A percentile compares a stretch with the other conserved stretches of the same genome.
Evolutionary conservation across 2,113 vertebrate genomes (phyloP).

Genomic region (Notarius lentiginosus): DNA sequence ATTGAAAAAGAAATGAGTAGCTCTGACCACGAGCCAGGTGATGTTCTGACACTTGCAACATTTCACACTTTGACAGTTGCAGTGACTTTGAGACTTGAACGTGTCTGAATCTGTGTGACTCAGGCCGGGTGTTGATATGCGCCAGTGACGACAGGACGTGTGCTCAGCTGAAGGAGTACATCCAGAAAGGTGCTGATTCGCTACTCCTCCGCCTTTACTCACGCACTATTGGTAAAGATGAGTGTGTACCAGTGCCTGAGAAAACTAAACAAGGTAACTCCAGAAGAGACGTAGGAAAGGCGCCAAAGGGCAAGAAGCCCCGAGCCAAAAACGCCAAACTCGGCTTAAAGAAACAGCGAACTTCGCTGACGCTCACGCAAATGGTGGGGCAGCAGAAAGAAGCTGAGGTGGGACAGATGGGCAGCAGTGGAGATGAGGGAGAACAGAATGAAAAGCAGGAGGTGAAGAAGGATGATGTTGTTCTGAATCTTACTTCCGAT

Average conservation of each 20-base stretch:
- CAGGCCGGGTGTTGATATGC: slow-evolving; percentile 92
- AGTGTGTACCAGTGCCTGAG: slow-evolving; percentile 59
- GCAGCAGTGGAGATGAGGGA: slow-evolving; percentile 71
- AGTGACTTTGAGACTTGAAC: background rate
- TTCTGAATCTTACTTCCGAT: slow-evolving; percentile 81
- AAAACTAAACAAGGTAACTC: slow-evolving; percentile 62
- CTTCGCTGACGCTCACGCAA: slow-evolving; percentile 79
- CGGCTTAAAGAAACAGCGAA: slow-evolving; percentile 64
- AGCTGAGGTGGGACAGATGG: slow-evolving; percentile 45
- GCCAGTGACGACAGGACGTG: slow-evolving; percentile 94
- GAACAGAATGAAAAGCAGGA: slow-evolving; percentile 54
- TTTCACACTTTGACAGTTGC: background rate
- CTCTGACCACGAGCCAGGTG: slow-evolving; percentile 80
- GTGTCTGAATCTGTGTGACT: background rate
- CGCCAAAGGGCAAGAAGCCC: slow-evolving; percentile 68
- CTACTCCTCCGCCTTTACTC: slow-evolving; percentile 82
- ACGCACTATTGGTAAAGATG: slow-evolving; percentile 81
- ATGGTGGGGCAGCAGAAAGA: slow-evolving; percentile 74
- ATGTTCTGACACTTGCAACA: slow-evolving; percentile 38
- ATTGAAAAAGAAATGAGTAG: slow-evolving; percentile 89
- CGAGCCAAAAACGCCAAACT: slow-evolving; percentile 61
- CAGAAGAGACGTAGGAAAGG: slow-evolving; percentile 50
- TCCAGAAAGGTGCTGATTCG: slow-evolving; percentile 76
- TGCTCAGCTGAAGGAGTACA: slow-evolving; percentile 88
- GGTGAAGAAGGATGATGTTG: slow-evolving; percentile 71